Evolutionary conservation across 2,888 invertebrate genomes (phyloP).

Genomic region (Celastrina argiolus): DNA sequence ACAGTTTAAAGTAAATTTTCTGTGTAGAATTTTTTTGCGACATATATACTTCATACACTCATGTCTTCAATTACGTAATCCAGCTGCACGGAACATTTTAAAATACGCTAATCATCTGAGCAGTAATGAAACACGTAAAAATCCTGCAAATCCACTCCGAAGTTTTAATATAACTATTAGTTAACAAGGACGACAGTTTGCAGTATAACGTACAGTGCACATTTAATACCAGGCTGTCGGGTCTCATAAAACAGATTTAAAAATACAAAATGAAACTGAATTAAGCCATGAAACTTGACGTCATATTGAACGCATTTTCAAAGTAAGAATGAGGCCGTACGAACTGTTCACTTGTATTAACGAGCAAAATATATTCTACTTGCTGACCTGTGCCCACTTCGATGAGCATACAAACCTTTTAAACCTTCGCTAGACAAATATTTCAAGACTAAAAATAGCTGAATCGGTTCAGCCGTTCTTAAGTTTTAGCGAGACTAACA

Average conservation of each 20-base stretch:
- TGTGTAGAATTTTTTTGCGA: no score
- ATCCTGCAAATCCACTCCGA: background rate
- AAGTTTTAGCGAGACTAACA: no score
- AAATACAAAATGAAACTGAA: background rate
- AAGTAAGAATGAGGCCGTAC: background rate
- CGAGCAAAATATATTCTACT: background rate
- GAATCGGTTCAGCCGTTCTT: no score
- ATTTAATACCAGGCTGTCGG: background rate
- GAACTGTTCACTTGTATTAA: background rate
- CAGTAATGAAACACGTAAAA: background rate
- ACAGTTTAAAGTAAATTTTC: no score
- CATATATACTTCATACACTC: no score
- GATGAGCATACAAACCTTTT: no score
- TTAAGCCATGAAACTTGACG: constrained; percentile 7
- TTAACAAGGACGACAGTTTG: background rate
- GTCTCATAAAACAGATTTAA: background rate
- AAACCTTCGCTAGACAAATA: no score
- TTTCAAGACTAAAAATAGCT: no score
- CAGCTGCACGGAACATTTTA: no score
- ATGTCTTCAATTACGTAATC: no score
- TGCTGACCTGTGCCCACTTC: no score
- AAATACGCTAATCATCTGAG: no score
- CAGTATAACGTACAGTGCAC: background rate
- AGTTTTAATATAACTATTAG: background rate
- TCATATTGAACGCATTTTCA: background rate